phyloP scores from a whole-genome alignment of 2,888 invertebrate species.

The Timema podura region DNA sequence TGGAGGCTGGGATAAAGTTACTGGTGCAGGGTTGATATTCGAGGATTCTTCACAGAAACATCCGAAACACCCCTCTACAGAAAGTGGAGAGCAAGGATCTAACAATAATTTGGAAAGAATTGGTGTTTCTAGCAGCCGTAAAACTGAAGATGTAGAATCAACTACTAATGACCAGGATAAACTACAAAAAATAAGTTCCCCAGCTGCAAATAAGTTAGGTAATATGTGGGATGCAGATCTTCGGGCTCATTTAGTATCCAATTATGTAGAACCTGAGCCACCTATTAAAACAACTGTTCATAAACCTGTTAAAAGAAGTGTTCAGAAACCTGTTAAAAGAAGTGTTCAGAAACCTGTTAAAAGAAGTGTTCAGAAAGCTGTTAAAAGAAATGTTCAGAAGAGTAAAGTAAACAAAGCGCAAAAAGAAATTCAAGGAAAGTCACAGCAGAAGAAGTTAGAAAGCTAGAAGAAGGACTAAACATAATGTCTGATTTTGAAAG shows the following conservation, averaged over 20 bases:
- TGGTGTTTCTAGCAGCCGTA: not conserved
- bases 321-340: constrained; percentile 11
- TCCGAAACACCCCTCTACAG: not conserved
- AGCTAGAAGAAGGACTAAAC: constrained; percentile 8
- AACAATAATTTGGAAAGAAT: not conserved
- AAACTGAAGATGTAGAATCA: not conserved
- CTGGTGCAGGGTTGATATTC: constrained; percentile 41
- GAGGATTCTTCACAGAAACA: not conserved
- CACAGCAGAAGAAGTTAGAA: constrained; percentile 9
- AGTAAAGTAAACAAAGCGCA: not conserved
- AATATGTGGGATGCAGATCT: constrained; percentile 43
- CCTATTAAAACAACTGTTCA: not conserved
- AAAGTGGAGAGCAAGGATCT: not conserved
- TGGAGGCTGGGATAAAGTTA: constrained; percentile 42
- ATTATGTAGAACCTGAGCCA: constrained; percentile 14
- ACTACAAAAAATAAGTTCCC: not conserved
- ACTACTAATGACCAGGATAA: not conserved
- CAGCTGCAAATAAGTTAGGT: not conserved
- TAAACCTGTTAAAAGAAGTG: no score
- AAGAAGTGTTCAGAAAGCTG: not conserved
- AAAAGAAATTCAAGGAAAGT: not conserved
- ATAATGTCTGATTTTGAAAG: no score
- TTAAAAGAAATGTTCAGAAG: constrained; percentile 4
- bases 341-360: not conserved
- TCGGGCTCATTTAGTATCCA: constrained; percentile 28